These are phyloP conservation scores for Xerus rutilus DNA, from an alignment of 2,797 vertebrate genomes.

Conservation along the genomic window DNA sequence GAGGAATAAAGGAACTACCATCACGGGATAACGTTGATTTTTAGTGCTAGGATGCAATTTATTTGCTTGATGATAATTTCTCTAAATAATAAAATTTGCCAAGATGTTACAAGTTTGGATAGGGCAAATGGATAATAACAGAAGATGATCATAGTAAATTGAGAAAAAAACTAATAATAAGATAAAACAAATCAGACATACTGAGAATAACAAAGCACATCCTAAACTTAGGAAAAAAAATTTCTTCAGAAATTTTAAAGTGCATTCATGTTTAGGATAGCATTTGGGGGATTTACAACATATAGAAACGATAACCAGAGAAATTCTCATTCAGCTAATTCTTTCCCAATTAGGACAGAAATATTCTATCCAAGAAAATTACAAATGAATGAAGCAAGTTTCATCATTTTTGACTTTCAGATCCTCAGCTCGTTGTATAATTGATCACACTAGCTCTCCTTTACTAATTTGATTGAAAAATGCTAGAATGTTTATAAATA, in stretches of 20 bases:
- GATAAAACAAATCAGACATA: not conserved
- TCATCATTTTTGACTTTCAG: not conserved
- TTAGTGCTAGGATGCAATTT: constrained; percentile 59
- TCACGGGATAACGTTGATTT: constrained; percentile 47
- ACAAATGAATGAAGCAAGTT: not conserved
- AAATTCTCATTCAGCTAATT: not conserved
- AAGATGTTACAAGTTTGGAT: constrained; percentile 5
- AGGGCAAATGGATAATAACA: constrained; percentile 46
- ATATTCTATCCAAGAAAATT: not conserved
- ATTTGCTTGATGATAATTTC: constrained; percentile 44
- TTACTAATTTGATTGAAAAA: not conserved
- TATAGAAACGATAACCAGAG: not conserved
- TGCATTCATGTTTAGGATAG: not conserved
- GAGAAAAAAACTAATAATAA: constrained; percentile 47
- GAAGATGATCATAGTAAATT: constrained; percentile 50
- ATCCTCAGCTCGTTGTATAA: not conserved
- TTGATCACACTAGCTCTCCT: not conserved
- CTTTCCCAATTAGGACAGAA: not conserved
- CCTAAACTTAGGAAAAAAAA: not conserved
- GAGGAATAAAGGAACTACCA: constrained; percentile 34
- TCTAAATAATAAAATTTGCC: constrained; percentile 50
- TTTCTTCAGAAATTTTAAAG: not conserved
- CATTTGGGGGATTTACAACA: not conserved
- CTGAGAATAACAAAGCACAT: not conserved
- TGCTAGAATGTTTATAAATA: not conserved